Evolutionary conservation across 2,797 vertebrate genomes (phyloP).

Genomic region (Hypotaenidia philippensis): DNA sequence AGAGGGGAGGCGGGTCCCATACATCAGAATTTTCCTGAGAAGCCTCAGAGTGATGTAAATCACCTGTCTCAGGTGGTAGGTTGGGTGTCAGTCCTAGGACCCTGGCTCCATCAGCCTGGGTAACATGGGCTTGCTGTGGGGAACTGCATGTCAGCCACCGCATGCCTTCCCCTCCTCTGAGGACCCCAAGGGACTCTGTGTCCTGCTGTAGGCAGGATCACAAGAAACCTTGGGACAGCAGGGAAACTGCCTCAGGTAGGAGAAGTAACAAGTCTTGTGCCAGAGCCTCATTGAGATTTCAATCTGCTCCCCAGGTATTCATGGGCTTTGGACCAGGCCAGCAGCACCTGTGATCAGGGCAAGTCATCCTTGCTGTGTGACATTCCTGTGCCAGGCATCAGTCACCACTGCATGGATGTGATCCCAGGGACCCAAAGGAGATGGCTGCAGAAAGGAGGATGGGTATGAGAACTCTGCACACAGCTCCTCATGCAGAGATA

Average conservation of each 20-base stretch:
- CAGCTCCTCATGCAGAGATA: accelerated
- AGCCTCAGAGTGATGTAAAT: neutral
- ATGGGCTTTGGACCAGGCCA: neutral
- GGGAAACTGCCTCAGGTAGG: neutral
- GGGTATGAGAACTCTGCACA: accelerated
- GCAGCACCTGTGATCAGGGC: neutral
- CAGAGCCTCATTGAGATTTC: neutral
- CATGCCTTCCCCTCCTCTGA: neutral
- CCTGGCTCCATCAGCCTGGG: neutral
- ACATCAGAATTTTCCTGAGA: neutral
- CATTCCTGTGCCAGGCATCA: constrained; percentile 12
- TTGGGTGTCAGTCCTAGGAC: neutral
- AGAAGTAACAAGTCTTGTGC: neutral
- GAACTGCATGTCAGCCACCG: neutral
- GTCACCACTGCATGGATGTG: neutral
- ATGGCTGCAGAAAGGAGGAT: neutral
- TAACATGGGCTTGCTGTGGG: neutral
- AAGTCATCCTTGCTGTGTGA: neutral
- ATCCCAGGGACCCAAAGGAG: neutral
- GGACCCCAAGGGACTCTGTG: neutral
- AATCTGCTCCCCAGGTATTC: neutral
- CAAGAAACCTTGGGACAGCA: neutral
- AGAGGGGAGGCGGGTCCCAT: neutral
- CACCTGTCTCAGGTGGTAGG: neutral
- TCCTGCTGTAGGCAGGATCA: neutral